Percentiles rank a stretch among this genome's conserved stretches.
Evolutionary conservation across 2,888 invertebrate species (phyloP).

Genomic region (Tanypteryx hageni): DNA sequence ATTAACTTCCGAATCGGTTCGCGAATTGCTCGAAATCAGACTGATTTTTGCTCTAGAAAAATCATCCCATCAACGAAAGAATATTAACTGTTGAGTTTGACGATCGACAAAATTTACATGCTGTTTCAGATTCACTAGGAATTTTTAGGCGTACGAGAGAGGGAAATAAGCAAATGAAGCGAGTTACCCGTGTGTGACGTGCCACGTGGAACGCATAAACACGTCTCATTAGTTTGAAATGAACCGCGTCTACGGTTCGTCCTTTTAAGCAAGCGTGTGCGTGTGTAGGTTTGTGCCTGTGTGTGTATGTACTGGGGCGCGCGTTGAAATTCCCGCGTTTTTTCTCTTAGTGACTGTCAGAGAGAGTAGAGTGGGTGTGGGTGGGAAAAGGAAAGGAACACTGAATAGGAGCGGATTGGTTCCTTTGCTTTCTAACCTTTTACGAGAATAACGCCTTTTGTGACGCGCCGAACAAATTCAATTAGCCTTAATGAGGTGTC

Average conservation of each 20-base stretch:
- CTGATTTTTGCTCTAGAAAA: too few species aligned
- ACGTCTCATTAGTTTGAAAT: slow-evolving; percentile 33
- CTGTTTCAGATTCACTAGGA: too few species aligned
- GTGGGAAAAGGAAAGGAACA: neutral
- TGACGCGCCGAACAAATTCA: slow-evolving; percentile 60
- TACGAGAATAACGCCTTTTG: slow-evolving; percentile 13
- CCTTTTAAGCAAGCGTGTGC: neutral
- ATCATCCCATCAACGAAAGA: too few species aligned
- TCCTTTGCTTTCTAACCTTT: slow-evolving; percentile 20
- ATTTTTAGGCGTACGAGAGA: too few species aligned
- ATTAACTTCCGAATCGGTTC: too few species aligned
- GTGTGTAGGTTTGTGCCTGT: neutral
- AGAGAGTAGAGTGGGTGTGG: neutral
- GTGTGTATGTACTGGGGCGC: neutral
- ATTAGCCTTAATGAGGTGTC: slow-evolving; percentile 63
- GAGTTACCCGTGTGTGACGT: neutral
- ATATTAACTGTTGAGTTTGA: too few species aligned
- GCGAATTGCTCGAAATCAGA: too few species aligned
- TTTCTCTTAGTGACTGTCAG: neutral
- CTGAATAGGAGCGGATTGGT: slow-evolving; percentile 36
- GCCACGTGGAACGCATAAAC: slow-evolving; percentile 25
- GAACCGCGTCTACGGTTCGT: neutral
- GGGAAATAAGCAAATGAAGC: neutral
- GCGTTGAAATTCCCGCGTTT: slow-evolving; percentile 40
- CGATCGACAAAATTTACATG: too few species aligned